Conservation (phyloP, 2,113 vertebrate genomes). For the Cololabis saira region DNA sequence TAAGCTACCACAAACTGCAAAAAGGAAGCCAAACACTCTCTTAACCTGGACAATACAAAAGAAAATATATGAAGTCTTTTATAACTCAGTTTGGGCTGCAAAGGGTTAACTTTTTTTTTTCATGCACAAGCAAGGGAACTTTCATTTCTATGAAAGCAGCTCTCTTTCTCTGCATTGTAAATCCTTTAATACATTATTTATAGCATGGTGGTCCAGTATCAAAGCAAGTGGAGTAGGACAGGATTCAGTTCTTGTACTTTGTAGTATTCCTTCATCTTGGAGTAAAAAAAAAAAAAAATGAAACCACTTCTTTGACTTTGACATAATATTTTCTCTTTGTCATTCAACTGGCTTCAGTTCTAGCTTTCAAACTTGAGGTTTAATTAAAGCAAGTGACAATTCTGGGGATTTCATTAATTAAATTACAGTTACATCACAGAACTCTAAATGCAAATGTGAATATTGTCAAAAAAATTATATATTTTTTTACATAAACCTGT, state of each 20-base stretch:
- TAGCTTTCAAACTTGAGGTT: slow-evolving; percentile 60
- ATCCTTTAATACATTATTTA: slow-evolving; percentile 85
- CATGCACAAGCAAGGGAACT: slow-evolving; percentile 60
- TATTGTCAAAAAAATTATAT: slow-evolving; percentile 8
- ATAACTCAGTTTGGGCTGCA: slow-evolving; percentile 60
- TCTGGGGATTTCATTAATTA: slow-evolving; percentile 33
- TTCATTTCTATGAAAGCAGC: slow-evolving; percentile 65
- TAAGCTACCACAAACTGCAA: slow-evolving; percentile 83
- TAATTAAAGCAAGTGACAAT: slow-evolving; percentile 58
- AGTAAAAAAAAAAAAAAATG: slow-evolving; percentile 45
- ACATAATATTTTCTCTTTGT: slow-evolving; percentile 73
- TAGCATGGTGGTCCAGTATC: slow-evolving; percentile 77
- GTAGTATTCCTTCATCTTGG: slow-evolving; percentile 65
- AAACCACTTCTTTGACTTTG: slow-evolving; percentile 67
- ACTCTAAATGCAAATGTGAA: slow-evolving; percentile 14
- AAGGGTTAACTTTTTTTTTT: slow-evolving; percentile 73
- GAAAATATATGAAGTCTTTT: slow-evolving; percentile 78
- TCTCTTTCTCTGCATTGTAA: slow-evolving; percentile 76
- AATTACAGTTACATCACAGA: slow-evolving; percentile 46
- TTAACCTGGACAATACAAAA: slow-evolving; percentile 77
- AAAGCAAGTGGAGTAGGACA: slow-evolving; percentile 77
- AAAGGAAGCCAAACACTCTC: slow-evolving; percentile 83
- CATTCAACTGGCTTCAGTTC: slow-evolving; percentile 57
- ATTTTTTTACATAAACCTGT: slow-evolving; percentile 26
- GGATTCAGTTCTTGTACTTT: slow-evolving; percentile 74